phyloP scores from a whole-genome alignment of 1,140 invertebrate species.

The Muscidifurax raptorellus region DNA sequence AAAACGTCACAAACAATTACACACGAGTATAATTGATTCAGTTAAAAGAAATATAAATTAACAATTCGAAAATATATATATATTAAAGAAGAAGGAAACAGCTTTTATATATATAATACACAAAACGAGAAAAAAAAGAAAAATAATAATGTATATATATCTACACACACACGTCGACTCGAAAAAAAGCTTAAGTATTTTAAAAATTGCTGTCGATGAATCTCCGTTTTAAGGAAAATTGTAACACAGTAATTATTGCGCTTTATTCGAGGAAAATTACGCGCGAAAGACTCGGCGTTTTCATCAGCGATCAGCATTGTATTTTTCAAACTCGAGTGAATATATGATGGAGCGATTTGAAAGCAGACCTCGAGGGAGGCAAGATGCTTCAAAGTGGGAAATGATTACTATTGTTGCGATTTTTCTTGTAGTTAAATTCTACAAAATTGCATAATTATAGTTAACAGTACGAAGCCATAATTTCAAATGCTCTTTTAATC shows the following conservation, averaged over 20 bases:
- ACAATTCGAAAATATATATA: not conserved
- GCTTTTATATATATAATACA: conserved; percentile 22
- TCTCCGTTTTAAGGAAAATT: conserved; percentile 11
- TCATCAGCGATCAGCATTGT: not conserved
- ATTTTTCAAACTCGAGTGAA: conserved; percentile 10
- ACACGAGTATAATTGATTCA: not conserved
- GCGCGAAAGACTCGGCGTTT: not conserved
- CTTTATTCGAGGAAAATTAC: not conserved
- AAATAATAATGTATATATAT: conserved; percentile 17
- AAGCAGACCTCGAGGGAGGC: not conserved
- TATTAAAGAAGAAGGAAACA: not conserved
- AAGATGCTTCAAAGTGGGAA: not conserved
- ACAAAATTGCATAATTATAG: not conserved
- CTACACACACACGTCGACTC: conserved; percentile 16
- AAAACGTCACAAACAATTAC: not conserved
- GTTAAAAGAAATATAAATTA: not conserved
- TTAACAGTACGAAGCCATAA: not conserved
- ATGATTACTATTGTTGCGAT: conserved; percentile 9
- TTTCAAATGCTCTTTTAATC: not conserved
- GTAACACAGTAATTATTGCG: not conserved
- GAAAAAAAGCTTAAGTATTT: conserved; percentile 35
- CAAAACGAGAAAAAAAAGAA: not conserved
- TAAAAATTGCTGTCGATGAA: conserved; percentile 22
- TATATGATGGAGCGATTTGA: not conserved
- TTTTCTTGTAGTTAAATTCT: not conserved